These are phyloP conservation scores for Heterodera schachtii DNA, from an alignment of 1,140 invertebrate genomes.

Conservation along the genomic window DNA sequence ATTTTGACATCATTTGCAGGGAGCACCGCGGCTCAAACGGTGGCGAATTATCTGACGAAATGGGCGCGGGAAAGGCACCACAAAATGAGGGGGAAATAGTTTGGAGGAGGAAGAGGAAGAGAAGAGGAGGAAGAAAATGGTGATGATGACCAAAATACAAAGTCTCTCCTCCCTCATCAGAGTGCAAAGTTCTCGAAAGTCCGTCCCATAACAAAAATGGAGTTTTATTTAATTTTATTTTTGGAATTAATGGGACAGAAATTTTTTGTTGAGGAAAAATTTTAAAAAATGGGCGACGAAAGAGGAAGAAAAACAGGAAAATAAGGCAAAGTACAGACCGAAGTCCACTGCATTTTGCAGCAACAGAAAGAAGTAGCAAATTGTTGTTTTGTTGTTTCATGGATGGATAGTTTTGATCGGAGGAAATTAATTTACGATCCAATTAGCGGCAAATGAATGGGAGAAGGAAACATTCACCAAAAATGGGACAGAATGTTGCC, in stretches of 20 bases:
- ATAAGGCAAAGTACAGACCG: no score
- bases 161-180: neutral
- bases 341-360: no score
- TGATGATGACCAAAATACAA: neutral
- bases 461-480: no score
- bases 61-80: no score
- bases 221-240: neutral
- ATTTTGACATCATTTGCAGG: neutral
- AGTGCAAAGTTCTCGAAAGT: neutral
- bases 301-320: no score
- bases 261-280: neutral
- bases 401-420: no score
- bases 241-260: neutral
- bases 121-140: neutral
- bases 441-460: no score
- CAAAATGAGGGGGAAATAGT: neutral
- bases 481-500: no score
- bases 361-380: no score
- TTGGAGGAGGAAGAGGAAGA: neutral
- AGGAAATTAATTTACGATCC: no score
- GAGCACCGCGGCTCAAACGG: neutral
- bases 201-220: neutral
- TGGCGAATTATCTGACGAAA: neutral
- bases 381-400: no score
- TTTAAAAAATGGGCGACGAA: no score